Base-by-base conservation (phyloP, 2,888 invertebrate species). In the Eristalinus sepulchralis region DNA sequence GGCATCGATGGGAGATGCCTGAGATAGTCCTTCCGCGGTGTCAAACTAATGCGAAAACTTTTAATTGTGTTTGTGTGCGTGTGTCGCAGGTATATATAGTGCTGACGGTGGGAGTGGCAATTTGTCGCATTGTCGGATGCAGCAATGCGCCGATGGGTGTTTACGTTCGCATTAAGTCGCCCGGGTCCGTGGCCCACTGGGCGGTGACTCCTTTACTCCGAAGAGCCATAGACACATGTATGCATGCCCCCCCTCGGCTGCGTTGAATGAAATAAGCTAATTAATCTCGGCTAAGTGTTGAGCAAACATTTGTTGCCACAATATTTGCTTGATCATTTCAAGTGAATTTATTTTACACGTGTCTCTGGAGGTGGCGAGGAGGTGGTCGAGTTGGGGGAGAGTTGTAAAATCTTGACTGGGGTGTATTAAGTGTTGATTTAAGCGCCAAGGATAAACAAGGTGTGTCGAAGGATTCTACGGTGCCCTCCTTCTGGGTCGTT, bases 121-220 rank as follows among this genome's bases (percentile, higher is more conserved):
- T 55, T 70, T 24, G 55, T 57, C 20, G 34, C 27, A 59, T 31
- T 39, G 55, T 20, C 24, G 53, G 33, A 34, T 11, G 2, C 31
- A 13, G 8, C 31, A 9, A 20, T 66, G 20, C 53, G 36, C 8
- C 55, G 34, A 62, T 6, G 22, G 33, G n/a, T 71, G 34, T 63
- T 63, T 77, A 53, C 17, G 55, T 55, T 68, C 34, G 27, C 70
- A 64, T 78, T n/a, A 17, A 59, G 57, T 47, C 64, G 39, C 33
- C 33, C 70, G 17, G n/a, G 17, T 55, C 34, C 31, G 20, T 33
- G 31, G 1, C 31, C 31, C 39, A 36, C 24, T 3, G 33, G 53
- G 10, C 27, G 13, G 64, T 24, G 13, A 13, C 2, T 13, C n/a
- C 39, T 39, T 39, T 39, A 39, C 13, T 39, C n/a, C 13, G 34